Evolutionary conservation across 1,140 invertebrate genomes (phyloP), one percentile per base, ranked within the genome.

Genomic region (Solenopsis fugax): DNA sequence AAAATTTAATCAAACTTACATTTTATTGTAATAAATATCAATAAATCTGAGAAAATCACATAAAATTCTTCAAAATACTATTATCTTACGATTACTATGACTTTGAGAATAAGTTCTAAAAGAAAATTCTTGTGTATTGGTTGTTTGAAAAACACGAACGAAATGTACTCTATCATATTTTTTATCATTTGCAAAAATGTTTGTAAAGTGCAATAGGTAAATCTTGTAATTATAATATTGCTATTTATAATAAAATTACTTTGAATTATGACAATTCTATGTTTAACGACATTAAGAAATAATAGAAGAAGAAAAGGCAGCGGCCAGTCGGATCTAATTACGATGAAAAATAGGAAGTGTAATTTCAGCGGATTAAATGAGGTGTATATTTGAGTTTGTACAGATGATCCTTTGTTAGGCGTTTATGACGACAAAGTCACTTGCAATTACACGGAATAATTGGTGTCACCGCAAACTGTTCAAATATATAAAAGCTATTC

Each of bases 321-420:
- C 5, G 3, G 2, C 10, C 29, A 2, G 2, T 29, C 16, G 41
- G 3, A 16, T 80, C 12, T 34, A 67, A 67, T 73, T 75, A 60
- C 7, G 4, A 72, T 50, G 52, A 84, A 75, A 84, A 84, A 34
- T 13, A 50, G n/a, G 18, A 75, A 60, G 29, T 73, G 21, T 58
- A 73, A 58, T 84, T 84, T 50, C 45, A 84, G 37, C 45, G 29
- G 24, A 62, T 84, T 84, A 73, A 82, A 82, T 29, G 4, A 48
- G 41, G 13, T 60, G 9, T 82, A 81, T 86, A 60, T 72, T 29
- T 52, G 45, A 81, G 54, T 82, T 86, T 71, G n/a, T 48, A 86
- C 54, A 81, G 85, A 45, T 67, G 12, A 72, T 81, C 48, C 56
- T 86, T 60, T 82, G 29, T 72, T 73, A 84, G 24, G 69, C 41